Evolutionary conservation across 2,888 invertebrate genomes (phyloP).

Genomic region (Eumacrocentrus americanus): DNA sequence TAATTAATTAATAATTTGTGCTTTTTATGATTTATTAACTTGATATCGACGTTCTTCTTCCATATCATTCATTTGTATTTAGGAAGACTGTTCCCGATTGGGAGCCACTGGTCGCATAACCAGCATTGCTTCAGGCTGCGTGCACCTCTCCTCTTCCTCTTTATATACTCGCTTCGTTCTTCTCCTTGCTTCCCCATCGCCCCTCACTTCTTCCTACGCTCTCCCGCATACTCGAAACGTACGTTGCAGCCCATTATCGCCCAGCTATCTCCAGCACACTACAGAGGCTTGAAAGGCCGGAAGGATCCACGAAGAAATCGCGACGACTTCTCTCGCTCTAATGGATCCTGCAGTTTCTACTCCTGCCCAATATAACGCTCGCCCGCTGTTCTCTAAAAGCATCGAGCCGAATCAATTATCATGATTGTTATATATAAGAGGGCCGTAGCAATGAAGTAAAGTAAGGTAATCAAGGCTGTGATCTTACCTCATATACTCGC

Average conservation of each 20-base stretch:
- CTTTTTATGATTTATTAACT: no score
- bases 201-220: slow-evolving; percentile 31
- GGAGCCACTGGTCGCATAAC: slow-evolving; percentile 49
- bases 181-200: slow-evolving; percentile 29
- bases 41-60: no score
- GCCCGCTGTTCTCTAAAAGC: no score
- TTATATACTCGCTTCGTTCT: slow-evolving; percentile 15
- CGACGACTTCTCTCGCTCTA: slow-evolving; percentile 23
- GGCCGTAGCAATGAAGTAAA: not conserved
- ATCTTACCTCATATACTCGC: not conserved
- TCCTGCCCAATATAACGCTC: no score
- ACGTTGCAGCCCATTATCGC: slow-evolving; percentile 41
- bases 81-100: slow-evolving; percentile 23
- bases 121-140: slow-evolving; percentile 45
- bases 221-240: slow-evolving; percentile 31
- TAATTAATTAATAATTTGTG: no score
- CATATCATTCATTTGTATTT: no score
- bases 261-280: slow-evolving; percentile 34
- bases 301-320: slow-evolving; percentile 29
- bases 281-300: slow-evolving; percentile 39
- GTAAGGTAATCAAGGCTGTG: not conserved
- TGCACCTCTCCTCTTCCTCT: slow-evolving; percentile 39
- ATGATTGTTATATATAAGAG: not conserved
- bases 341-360: slow-evolving; percentile 23
- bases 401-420: slow-evolving; percentile 5